phyloP scores from a whole-genome alignment of 2,113 vertebrate genomes.

The Neotoma lepida region DNA sequence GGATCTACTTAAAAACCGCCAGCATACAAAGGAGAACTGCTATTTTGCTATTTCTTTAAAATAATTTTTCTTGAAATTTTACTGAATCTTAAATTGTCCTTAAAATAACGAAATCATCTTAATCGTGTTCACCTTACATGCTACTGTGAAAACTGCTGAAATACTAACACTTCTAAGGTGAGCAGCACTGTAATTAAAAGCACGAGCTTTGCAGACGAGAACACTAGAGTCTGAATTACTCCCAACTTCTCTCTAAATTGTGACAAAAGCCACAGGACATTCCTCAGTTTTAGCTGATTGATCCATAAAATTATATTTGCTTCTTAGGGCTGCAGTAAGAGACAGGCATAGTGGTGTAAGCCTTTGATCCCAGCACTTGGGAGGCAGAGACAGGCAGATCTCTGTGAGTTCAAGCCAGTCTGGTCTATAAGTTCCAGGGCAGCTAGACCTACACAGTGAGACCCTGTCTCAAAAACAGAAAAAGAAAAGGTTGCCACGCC shows the following conservation, averaged over 20 bases:
- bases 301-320: constrained; percentile 31
- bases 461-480: neutral
- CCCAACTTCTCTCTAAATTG: neutral
- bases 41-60: constrained; percentile 41
- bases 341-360: neutral
- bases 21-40: constrained; percentile 35
- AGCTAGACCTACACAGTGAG: neutral
- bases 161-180: constrained; percentile 35
- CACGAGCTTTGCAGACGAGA: neutral
- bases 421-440: neutral
- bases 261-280: neutral
- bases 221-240: constrained; percentile 24
- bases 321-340: constrained; percentile 3
- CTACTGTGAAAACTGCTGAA: constrained; percentile 58
- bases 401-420: neutral
- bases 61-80: constrained; percentile 39
- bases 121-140: constrained; percentile 43
- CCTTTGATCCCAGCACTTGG: neutral
- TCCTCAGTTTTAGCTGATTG: constrained; percentile 1
- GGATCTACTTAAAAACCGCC: constrained; percentile 41
- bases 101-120: neutral
- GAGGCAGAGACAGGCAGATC: neutral
- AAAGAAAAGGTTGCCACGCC: neutral
- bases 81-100: constrained; percentile 51
- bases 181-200: neutral